Percentiles rank a stretch among this genome's conserved stretches.
These are phyloP conservation scores for Hormiphora californensis DNA, from an alignment of 37 sponge, comb jelly and placozoan species.

Conservation along the genomic window DNA sequence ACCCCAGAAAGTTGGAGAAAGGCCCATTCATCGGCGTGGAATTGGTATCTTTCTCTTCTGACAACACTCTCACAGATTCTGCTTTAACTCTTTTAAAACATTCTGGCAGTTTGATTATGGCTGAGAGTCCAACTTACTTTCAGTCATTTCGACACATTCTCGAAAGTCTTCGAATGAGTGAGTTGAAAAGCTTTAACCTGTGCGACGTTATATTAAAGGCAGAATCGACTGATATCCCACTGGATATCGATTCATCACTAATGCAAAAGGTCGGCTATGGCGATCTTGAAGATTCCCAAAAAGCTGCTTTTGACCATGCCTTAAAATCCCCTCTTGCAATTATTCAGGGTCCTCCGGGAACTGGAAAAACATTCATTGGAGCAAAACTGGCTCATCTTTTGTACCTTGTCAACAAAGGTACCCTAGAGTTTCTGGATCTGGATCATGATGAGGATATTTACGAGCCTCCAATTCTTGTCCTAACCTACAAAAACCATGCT, in stretches of 20 bases:
- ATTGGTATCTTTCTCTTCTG: background rate
- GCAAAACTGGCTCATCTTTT: constrained; percentile 42
- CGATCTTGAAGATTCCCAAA: constrained; percentile 53
- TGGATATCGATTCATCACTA: background rate
- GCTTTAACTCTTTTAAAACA: background rate
- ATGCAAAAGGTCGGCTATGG: background rate
- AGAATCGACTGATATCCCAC: background rate
- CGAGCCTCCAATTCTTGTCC: constrained; percentile 67
- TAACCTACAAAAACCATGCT: constrained; percentile 96
- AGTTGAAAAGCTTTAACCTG: constrained; percentile 44
- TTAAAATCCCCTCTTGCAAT: constrained; percentile 45
- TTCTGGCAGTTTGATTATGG: constrained; percentile 55
- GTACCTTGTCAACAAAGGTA: too few relatives aligned
- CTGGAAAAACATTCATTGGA: constrained; percentile 60
- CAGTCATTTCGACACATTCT: constrained; percentile 60
- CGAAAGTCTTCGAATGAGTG: constrained; percentile 49
- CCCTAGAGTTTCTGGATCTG: too few relatives aligned
- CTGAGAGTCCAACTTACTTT: constrained; percentile 63
- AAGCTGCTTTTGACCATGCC: constrained; percentile 52
- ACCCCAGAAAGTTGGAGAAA: background rate
- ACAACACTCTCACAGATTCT: background rate
- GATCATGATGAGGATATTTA: too few relatives aligned
- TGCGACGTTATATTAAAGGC: background rate
- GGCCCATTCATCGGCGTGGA: background rate
- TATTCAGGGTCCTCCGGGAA: constrained; percentile 67